Conservation (phyloP, 1,140 invertebrate species). For the Oryctes rhinoceros region DNA sequence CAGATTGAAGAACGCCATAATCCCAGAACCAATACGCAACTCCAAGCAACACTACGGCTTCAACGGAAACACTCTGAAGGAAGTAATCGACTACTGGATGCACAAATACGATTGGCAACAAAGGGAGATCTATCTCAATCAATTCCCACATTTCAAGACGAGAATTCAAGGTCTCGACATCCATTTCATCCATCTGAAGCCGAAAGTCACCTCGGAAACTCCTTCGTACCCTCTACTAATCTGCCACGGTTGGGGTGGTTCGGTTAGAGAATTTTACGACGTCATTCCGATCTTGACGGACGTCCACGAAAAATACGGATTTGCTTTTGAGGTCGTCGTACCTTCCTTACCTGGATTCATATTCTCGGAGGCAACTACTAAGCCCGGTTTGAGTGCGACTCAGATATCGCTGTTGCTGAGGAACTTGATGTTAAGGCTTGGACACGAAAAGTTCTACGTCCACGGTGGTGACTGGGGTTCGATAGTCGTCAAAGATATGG, state of each 20-base stretch:
- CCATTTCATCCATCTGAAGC: slow-evolving; percentile 45
- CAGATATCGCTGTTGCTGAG: slow-evolving; percentile 79
- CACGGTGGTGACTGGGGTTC: slow-evolving; percentile 90
- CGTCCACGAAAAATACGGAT: neutral
- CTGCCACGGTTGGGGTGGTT: slow-evolving; percentile 33
- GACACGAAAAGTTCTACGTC: slow-evolving; percentile 77
- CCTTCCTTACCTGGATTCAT: slow-evolving; percentile 70
- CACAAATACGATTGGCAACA: slow-evolving; percentile 69
- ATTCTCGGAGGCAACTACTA: slow-evolving; percentile 66
- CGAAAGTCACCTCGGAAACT: neutral
- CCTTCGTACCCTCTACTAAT: neutral
- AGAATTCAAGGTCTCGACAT: slow-evolving; percentile 54
- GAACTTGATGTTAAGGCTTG: slow-evolving; percentile 84
- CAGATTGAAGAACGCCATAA: neutral
- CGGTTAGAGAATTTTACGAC: slow-evolving; percentile 10
- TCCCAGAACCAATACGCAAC: slow-evolving; percentile 1
- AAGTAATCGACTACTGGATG: slow-evolving; percentile 64
- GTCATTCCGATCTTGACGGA: neutral
- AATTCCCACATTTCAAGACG: slow-evolving; percentile 66
- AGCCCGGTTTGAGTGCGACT: slow-evolving; percentile 68
- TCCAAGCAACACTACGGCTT: slow-evolving; percentile 22
- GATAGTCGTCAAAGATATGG: slow-evolving; percentile 68
- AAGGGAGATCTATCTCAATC: slow-evolving; percentile 66
- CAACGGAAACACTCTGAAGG: slow-evolving; percentile 10
- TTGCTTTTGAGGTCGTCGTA: neutral